Evolutionary conservation across 2,888 invertebrate genomes (phyloP).

Genomic region (Axea sp.): DNA sequence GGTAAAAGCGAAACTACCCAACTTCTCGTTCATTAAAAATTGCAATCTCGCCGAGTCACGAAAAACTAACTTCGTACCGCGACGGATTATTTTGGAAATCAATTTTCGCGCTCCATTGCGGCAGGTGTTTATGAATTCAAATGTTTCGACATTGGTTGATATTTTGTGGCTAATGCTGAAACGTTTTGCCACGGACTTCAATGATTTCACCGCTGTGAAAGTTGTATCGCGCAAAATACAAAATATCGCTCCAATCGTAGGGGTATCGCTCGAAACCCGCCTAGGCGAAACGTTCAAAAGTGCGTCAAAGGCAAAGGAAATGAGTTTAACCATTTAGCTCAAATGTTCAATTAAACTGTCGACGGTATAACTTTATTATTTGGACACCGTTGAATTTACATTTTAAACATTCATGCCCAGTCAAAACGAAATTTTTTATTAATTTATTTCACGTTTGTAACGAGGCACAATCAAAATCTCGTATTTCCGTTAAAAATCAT

Average conservation of each 20-base stretch:
- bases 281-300: slow-evolving; percentile 15
- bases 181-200: slow-evolving; percentile 15
- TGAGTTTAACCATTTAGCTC: slow-evolving; percentile 38
- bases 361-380: slow-evolving; percentile 43
- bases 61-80: slow-evolving; percentile 17
- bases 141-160: slow-evolving; percentile 25
- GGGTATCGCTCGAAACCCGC: slow-evolving; percentile 3
- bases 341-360: slow-evolving; percentile 51
- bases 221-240: slow-evolving; percentile 18
- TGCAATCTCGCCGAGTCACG: slow-evolving; percentile 29
- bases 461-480: too few relatives aligned
- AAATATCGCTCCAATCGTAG: slow-evolving; percentile 21
- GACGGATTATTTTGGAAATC: slow-evolving; percentile 35
- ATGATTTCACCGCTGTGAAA: slow-evolving; percentile 23
- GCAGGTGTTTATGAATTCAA: slow-evolving; percentile 26
- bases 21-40: slow-evolving; percentile 55
- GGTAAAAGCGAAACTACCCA: slow-evolving; percentile 39
- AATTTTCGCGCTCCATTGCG: slow-evolving; percentile 29
- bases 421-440: too few relatives aligned
- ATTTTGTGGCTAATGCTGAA: slow-evolving; percentile 17
- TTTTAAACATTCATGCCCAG: too few relatives aligned
- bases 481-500: too few relatives aligned
- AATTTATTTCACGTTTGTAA: too few relatives aligned
- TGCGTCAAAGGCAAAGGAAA: slow-evolving; percentile 52
- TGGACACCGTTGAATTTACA: slow-evolving; percentile 11